Conservation (phyloP, 2,113 vertebrate genomes). For the Eolophus roseicapilla region DNA sequence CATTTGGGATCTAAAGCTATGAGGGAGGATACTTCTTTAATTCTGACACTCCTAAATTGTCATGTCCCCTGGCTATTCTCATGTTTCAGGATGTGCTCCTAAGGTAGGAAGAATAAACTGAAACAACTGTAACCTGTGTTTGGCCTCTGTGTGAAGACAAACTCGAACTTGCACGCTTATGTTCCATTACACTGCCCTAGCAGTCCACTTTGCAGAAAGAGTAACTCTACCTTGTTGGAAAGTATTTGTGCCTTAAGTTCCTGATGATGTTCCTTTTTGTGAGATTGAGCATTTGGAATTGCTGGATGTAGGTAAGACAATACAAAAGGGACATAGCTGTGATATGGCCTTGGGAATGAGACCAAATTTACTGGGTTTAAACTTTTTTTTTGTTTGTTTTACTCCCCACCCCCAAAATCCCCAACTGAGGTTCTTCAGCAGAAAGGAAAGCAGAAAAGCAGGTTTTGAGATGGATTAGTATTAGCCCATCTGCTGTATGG, state of each 20-base stretch:
- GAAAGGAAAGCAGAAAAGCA: neutral
- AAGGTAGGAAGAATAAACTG: neutral
- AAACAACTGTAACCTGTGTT: neutral
- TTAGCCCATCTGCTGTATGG: neutral
- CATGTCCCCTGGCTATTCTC: neutral
- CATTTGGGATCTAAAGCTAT: neutral
- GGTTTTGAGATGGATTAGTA: neutral
- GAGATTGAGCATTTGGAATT: neutral
- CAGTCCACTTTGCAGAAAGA: neutral
- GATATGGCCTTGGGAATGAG: neutral
- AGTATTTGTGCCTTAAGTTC: neutral
- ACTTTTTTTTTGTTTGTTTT: neutral
- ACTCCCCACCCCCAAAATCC: neutral
- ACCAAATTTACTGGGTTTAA: neutral
- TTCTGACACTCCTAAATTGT: neutral
- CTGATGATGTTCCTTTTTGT: neutral
- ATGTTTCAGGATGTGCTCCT: neutral
- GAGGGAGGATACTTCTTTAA: neutral
- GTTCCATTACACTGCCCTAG: neutral
- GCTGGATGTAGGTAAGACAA: neutral
- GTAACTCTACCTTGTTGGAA: slow-evolving; percentile 2
- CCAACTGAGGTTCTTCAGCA: neutral
- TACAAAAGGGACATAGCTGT: neutral
- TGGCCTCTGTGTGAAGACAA: neutral
- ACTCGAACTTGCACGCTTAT: neutral